These are phyloP conservation scores for Zapus hudsonius DNA, from an alignment of 2,113 vertebrate genomes.

Conservation along the genomic window DNA sequence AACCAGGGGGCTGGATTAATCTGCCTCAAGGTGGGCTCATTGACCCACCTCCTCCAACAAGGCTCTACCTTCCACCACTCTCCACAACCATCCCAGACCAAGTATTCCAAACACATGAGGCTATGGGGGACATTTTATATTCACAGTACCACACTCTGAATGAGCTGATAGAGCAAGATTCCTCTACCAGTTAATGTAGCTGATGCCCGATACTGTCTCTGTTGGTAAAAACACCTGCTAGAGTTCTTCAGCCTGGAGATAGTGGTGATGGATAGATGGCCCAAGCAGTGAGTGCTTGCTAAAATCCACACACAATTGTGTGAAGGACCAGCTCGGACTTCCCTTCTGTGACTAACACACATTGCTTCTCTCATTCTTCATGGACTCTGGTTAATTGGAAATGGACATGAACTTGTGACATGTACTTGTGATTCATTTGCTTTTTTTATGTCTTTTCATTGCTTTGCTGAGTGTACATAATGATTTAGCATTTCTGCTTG, in stretches of 20 bases:
- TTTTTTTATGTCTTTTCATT: neutral
- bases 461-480: neutral
- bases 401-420: neutral
- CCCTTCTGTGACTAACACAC: rapidly evolving
- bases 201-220: rapidly evolving
- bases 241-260: neutral
- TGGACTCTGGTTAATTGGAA: neutral
- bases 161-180: too few relatives aligned
- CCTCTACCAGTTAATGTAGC: neutral
- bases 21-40: too few relatives aligned
- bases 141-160: too few relatives aligned
- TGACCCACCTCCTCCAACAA: too few relatives aligned
- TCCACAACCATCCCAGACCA: too few relatives aligned
- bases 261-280: neutral
- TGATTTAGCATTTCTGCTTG: neutral
- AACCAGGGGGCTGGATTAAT: too few relatives aligned
- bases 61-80: too few relatives aligned
- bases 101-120: too few relatives aligned
- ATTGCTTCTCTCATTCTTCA: neutral
- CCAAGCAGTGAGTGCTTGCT: neutral
- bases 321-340: neutral
- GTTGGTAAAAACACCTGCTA: neutral
- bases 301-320: rapidly evolving
- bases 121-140: too few relatives aligned
- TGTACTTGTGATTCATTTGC: neutral